These are phyloP conservation scores for Rhineura floridana DNA, from an alignment of 2,113 vertebrate species.

Conservation along the genomic window DNA sequence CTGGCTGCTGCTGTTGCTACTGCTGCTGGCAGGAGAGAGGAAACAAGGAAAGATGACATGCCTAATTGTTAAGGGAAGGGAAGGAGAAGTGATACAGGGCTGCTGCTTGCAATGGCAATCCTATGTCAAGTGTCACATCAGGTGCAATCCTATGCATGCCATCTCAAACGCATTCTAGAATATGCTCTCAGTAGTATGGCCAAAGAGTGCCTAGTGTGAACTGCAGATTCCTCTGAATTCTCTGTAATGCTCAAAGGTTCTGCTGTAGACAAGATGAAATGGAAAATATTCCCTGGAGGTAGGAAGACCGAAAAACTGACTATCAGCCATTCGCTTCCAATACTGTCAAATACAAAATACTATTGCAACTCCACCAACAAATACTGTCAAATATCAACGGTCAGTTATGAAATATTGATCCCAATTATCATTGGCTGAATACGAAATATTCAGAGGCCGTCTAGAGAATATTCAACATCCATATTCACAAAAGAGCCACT, in stretches of 20 bases:
- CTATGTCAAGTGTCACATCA: background rate
- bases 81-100: background rate
- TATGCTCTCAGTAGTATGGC: background rate
- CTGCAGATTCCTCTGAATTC: background rate
- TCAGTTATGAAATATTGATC: background rate
- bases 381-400: background rate
- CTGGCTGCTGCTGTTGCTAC: background rate
- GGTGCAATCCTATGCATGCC: background rate
- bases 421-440: background rate
- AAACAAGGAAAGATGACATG: no score
- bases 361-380: background rate
- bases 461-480: background rate
- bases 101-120: background rate
- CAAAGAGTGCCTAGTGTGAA: background rate
- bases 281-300: background rate
- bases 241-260: background rate
- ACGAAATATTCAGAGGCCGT: background rate
- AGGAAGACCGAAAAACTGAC: background rate
- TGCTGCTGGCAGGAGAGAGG: background rate
- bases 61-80: no score
- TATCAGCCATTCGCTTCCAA: background rate
- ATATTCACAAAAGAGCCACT: background rate
- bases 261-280: background rate
- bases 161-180: background rate
- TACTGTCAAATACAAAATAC: background rate